Conservation (phyloP, 2,113 vertebrate genomes). For the Smithornis capensis region DNA sequence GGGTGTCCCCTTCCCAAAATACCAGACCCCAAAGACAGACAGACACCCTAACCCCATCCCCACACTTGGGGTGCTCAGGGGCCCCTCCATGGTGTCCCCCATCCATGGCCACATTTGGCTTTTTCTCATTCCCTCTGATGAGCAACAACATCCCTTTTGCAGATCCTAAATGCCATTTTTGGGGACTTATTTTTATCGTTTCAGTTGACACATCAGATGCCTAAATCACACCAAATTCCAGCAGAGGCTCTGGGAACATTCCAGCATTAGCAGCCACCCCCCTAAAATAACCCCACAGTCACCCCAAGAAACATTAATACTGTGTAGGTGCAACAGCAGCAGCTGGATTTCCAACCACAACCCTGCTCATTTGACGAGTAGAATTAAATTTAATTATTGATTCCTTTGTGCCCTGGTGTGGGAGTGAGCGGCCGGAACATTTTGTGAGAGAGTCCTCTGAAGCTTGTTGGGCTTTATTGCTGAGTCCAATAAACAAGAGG, state of each 20-base stretch:
- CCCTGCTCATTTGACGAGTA: background rate
- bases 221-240: background rate
- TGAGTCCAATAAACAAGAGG: background rate
- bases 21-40: rapidly evolving
- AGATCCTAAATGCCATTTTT: background rate
- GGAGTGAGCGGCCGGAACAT: background rate
- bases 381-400: background rate
- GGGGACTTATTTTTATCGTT: background rate
- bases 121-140: background rate
- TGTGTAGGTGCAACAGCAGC: background rate
- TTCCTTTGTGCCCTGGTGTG: background rate
- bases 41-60: too few species aligned
- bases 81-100: background rate
- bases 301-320: background rate
- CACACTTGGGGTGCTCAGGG: rapidly evolving
- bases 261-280: background rate
- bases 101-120: rapidly evolving
- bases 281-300: background rate
- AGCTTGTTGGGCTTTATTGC: background rate
- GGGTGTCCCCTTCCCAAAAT: background rate
- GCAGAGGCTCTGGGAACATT: background rate
- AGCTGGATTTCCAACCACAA: background rate
- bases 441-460: background rate
- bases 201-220: too few species aligned
- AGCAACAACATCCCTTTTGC: background rate